Percentiles rank a stretch among this genome's conserved stretches.
Evolutionary conservation across 2,113 vertebrate species (phyloP).

Genomic region (Heterocephalus glaber): DNA sequence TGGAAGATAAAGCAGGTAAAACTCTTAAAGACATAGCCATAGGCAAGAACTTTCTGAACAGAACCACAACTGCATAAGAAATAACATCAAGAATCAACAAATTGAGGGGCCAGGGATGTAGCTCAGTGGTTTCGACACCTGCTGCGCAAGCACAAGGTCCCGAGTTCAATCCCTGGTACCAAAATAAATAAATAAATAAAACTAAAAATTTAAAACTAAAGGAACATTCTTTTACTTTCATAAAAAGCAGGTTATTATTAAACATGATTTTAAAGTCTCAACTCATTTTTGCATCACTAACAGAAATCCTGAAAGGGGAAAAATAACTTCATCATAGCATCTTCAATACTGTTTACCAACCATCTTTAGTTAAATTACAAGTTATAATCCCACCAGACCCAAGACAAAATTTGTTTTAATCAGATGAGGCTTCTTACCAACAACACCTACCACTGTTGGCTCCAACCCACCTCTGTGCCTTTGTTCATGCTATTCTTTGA

Average conservation of each 20-base stretch:
- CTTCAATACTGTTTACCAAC: not conserved
- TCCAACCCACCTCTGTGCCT: not conserved
- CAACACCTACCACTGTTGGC: not conserved
- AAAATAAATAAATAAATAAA: not conserved
- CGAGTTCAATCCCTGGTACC: no score
- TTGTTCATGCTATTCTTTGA: not conserved
- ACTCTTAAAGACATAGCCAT: no score
- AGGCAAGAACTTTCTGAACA: no score
- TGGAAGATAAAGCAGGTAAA: no score
- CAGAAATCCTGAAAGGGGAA: slow-evolving; percentile 20
- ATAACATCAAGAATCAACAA: no score
- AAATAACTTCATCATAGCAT: not conserved
- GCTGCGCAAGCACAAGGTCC: no score
- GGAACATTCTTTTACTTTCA: not conserved
- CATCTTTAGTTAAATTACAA: slow-evolving; percentile 49
- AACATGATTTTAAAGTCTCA: slow-evolving; percentile 56
- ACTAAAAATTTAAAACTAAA: slow-evolving; percentile 46
- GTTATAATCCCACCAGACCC: not conserved
- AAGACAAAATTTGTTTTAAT: slow-evolving; percentile 41
- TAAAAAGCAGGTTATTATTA: slow-evolving; percentile 13
- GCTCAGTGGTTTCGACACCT: no score
- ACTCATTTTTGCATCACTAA: slow-evolving; percentile 43
- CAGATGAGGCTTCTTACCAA: not conserved
- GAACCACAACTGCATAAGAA: no score
- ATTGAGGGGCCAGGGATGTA: no score